Base-by-base conservation (phyloP, 1,140 invertebrate genomes). In the Panagrolaimus sp. region DNA sequence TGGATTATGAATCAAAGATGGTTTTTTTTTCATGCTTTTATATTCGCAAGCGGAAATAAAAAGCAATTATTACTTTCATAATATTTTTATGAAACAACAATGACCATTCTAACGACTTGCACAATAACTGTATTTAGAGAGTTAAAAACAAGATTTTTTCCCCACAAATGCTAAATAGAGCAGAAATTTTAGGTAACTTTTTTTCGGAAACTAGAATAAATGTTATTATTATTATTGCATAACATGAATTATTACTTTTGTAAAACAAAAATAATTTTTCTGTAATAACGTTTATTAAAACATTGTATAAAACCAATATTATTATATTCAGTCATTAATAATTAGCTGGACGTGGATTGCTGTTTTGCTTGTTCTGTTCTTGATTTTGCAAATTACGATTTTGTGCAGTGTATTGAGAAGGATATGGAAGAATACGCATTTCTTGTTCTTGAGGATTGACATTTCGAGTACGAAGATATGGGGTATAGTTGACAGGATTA, bases 401-500 rank as follows among this genome's bases (percentile, higher is more conserved):
- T 57, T 57, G 51, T 25, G 51, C 20, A 27, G 51, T 57, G n/a
- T 57, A 57, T 16, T 57, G 51, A 5, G 20, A 57, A 0, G 51
- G 51, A 13, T 57, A 57, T 1, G 51, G 51, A 20, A 57, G 20
- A 16, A 57, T 57, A 11, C 27, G 51, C 51, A 57, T 57, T 20
- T 57, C 20, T 57, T 57, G 51, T n/a, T 13, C 14, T 16, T 57
- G 51, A 57, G 51, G 51, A 20, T n/a, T n/a, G 27, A 27, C 51
- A 20, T 57, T 57, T 11, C 51, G 51, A 27, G 20, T 57, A 25
- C 27, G 51, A 27, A 25, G 27, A 27, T 57, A 5, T 23, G 51
- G 51, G 20, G 51, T 57, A 27, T 57, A 57, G n/a, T 57, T 57
- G 51, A 57, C 51, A 27, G 51, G 51, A 27, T 14, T 20, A 25